Evolutionary conservation across 2,888 invertebrate genomes (phyloP).

Genomic region (Drosophila lacicola): DNA sequence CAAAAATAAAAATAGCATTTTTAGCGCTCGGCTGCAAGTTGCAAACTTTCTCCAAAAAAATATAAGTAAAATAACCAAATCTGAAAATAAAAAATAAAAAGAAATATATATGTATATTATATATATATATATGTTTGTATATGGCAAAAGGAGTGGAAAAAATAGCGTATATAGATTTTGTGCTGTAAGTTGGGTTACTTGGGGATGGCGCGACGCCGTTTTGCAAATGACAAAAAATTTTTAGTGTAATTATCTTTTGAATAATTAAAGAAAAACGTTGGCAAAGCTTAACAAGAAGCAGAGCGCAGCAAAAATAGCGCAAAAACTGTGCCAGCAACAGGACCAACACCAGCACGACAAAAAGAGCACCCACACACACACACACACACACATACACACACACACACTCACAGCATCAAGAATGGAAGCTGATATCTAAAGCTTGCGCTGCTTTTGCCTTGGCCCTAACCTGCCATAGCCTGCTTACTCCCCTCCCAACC

Average conservation of each 20-base stretch:
- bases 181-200: slow-evolving; percentile 59
- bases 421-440: slow-evolving; percentile 49
- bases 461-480: slow-evolving; percentile 14
- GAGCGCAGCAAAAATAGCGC: slow-evolving; percentile 48
- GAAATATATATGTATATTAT: slow-evolving; percentile 5
- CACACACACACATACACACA: slow-evolving; percentile 11
- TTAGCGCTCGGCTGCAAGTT: slow-evolving; percentile 67
- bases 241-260: slow-evolving; percentile 83
- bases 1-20: slow-evolving; percentile 75
- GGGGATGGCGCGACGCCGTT: slow-evolving; percentile 43
- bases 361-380: slow-evolving; percentile 27
- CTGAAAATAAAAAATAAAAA: slow-evolving; percentile 21
- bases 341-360: slow-evolving; percentile 36
- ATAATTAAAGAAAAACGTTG: slow-evolving; percentile 82
- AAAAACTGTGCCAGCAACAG: slow-evolving; percentile 52
- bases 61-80: slow-evolving; percentile 4
- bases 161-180: slow-evolving; percentile 67
- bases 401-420: slow-evolving; percentile 8
- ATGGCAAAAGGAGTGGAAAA: not conserved
- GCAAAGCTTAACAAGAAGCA: slow-evolving; percentile 60
- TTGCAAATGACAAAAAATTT: slow-evolving; percentile 66
- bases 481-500: not conserved
- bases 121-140: not conserved
- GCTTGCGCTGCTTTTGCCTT: slow-evolving; percentile 34
- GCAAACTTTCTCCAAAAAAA: slow-evolving; percentile 44